Evolutionary conservation across 2,797 vertebrate genomes (phyloP), one percentile per base, ranked within the genome.

Genomic region (Ibycter americanus): DNA sequence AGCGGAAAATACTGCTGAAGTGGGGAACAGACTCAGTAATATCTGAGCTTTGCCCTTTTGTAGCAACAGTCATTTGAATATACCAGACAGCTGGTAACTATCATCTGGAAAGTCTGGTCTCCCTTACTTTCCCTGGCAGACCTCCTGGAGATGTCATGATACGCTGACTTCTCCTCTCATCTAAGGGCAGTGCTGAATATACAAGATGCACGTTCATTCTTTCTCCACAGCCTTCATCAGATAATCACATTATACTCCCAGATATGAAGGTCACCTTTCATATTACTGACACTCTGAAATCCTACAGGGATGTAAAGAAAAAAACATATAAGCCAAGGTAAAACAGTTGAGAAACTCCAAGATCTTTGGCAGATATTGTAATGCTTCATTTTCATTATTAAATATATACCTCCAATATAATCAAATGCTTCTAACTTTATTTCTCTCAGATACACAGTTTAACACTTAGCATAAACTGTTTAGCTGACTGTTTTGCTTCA

Each of bases 401-500:
- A 92, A 89, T 89, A 71, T 77, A 85, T 89, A 84, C 74, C 56
- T 92, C 89, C 72, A 76, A 71, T 92, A 82, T 87, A 93, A 93
- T 80, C 51, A 94, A 94, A 95, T 36, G 68, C 19, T 85, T 95
- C 94, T 97, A 89, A 51, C 72, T 97, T 97, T 95, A 95, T 95
- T 95, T 95, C 59, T 92, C 67, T 91, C 87, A 74, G 82, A 89
- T 96, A 96, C 87, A 96, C 71, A 96, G 89, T 93, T 90, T 80
- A 87, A 95, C 81, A 96, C 46, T 49, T 87, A 63, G 74, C 93
- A 92, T 93, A 93, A 96, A 97, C 83, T 91, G 68, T 89, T 78
- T 51, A 73, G 76, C 74, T 87, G 84, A 63, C 80, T 71, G 62
- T 36, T 93, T 84, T 70, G 55, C 31, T 91, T 90, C 14, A 89